Evolutionary conservation across 2,888 invertebrate species (phyloP), one percentile per base, ranked within the genome.

Genomic region (Eretmocerus hayati): DNA sequence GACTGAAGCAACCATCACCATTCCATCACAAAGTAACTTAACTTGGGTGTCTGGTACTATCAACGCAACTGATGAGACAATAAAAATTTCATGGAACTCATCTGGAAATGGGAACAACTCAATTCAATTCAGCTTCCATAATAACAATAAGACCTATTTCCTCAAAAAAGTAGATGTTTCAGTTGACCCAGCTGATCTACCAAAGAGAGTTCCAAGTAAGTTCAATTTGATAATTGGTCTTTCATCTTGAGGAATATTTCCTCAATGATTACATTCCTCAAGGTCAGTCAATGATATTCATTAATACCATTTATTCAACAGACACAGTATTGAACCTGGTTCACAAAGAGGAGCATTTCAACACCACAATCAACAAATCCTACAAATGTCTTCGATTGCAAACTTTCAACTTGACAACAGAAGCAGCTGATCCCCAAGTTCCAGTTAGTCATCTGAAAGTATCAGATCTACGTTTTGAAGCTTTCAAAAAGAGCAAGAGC

Each of bases 301-400:
- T n/a, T n/a, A n/a, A n/a, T n/a, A n/a, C n/a, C n/a, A n/a, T n/a
- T n/a, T n/a, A n/a, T n/a, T n/a, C n/a, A n/a, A n/a, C 33, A 50
- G 50, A 13, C 37, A 35, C 31, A 20, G 20, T 33, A 42, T 40
- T 50, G 19, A 50, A 42, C 40, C 33, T 52, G 39, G 35, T 49
- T 3, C 42, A 51, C 36, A 19, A 11, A 5, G 11, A 33, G 11
- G 26, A 44, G 26, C 41, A 46, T 38, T 54, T 42, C n/a, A 49
- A 46, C 20, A 52, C 49, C 16, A 20, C 48, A 16, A 1, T 81
- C 31, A 73, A 75, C 35, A 81, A 82, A 59, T 90, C 90, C 0
- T 90, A 88, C 73, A 81, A 83, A 59, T 90, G 89, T 72, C 67
- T 75, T 23, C 76, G 79, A 42, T 65, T 76, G 42, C 81, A 84